Evolutionary conservation across 37 sponge, comb jelly and placozoan genomes (phyloP), one percentile per base, ranked within the genome.

Genomic region (Corticium candelabrum): DNA sequence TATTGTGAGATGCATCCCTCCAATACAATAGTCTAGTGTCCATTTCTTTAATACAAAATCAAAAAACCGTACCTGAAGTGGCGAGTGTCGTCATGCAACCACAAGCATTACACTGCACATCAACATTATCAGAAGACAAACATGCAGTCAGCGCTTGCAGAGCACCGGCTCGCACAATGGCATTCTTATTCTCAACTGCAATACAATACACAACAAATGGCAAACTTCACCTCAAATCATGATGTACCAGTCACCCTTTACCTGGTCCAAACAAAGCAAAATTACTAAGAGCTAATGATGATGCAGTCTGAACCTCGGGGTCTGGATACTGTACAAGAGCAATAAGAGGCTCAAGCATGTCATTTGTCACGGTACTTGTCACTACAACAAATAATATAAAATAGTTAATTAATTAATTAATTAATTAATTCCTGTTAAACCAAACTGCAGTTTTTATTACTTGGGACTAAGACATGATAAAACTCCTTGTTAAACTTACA

Each of bases 61-160:
- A 50, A 50, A 11, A 38, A 33, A 74, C 40, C 69, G 34, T 37
- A 89, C 90, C 90, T 41, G 85, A 71, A 30, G 94, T 90, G 37
- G 94, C 94, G 3, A 94, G 89, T 33, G 91, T 94, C 21, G 94
- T 94, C 69, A 94, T 86, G 41, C 94, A 94, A 11, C 91, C 94
- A 82, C 94, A 89, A 0, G 89, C 89, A 40, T 94, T 90, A 68
- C 94, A 94, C 82, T 86, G 91, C n/a, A 94, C 88, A 67, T 94
- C 94, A 0, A 79, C 73, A 69, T 82, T 75, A 29, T 74, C 40
- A 1, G 72, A 50, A 29, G 41, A 76, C 68, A 94, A 86, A 35
- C 87, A 80, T n/a, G 67, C 29, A n/a, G 90, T 79, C 41, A 94
- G 87, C n/a, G 94, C 86, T 0, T 68, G 35, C 40, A 94, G 75